A percentile compares a stretch with the other conserved stretches of the same genome.
These are phyloP conservation scores for Lucinisca nassula DNA, from an alignment of 2,888 invertebrate species.

Conservation along the genomic window DNA sequence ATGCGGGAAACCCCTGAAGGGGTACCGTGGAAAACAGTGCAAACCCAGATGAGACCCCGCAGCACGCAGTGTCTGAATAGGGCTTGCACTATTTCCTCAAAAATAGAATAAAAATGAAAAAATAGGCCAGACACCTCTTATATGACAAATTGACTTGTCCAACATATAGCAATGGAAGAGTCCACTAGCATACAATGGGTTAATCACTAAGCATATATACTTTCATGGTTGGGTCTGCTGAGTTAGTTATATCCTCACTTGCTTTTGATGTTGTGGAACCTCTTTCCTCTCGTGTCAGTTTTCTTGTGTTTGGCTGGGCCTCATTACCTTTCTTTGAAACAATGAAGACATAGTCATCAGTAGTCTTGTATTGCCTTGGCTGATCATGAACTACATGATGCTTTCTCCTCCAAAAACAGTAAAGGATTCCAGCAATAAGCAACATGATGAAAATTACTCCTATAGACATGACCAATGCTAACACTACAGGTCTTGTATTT, in stretches of 20 bases:
- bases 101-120: too few relatives aligned
- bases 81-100: too few relatives aligned
- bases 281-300: slow-evolving; percentile 69
- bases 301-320: slow-evolving; percentile 19
- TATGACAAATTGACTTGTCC: too few relatives aligned
- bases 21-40: too few relatives aligned
- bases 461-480: slow-evolving; percentile 52
- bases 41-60: too few relatives aligned
- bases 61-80: too few relatives aligned
- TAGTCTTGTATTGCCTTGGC: slow-evolving; percentile 13
- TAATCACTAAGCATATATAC: slow-evolving; percentile 71
- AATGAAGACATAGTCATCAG: slow-evolving; percentile 63
- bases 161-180: too few relatives aligned
- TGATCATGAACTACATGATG: slow-evolving; percentile 34
- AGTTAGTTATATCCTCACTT: slow-evolving; percentile 77
- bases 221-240: slow-evolving; percentile 69
- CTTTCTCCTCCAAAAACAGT: slow-evolving; percentile 33
- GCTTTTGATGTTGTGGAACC: slow-evolving; percentile 75
- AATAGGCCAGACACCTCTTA: too few relatives aligned
- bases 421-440: slow-evolving; percentile 40
- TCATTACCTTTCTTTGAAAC: slow-evolving; percentile 37
- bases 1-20: too few relatives aligned
- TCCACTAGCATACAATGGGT: too few relatives aligned
- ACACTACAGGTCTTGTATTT: slow-evolving; percentile 30
- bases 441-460: slow-evolving; percentile 55